Percentiles rank a stretch among this genome's conserved stretches.
Evolutionary conservation across 2,888 invertebrate genomes (phyloP).

Genomic region (Oeneis ivallda): DNA sequence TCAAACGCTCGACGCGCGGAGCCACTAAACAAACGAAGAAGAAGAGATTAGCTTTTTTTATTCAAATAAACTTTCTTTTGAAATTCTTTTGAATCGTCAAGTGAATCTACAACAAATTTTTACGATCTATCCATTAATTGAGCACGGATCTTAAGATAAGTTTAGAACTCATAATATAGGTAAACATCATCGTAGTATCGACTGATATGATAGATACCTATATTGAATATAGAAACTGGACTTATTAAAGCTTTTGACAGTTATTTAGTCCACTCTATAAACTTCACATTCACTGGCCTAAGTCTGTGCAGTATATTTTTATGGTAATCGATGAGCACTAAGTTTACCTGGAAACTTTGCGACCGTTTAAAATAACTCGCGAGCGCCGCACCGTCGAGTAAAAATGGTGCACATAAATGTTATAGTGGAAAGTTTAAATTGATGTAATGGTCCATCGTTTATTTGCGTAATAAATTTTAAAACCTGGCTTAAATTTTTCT

Average conservation of each 20-base stretch:
- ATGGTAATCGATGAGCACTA: slow-evolving; percentile 28
- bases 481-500: neutral
- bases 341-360: slow-evolving; percentile 13
- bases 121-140: too few relatives aligned
- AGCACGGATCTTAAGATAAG: too few relatives aligned
- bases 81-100: too few relatives aligned
- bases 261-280: neutral
- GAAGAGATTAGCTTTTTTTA: too few relatives aligned
- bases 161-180: too few relatives aligned
- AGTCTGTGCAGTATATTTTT: slow-evolving; percentile 25
- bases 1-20: too few relatives aligned
- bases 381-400: neutral
- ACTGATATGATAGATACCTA: too few relatives aligned
- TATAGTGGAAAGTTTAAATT: slow-evolving; percentile 15
- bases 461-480: neutral
- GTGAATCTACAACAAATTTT: too few relatives aligned
- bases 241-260: neutral
- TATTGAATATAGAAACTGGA: too few relatives aligned
- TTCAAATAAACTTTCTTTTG: too few relatives aligned
- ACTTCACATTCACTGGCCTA: neutral
- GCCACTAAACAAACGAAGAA: too few relatives aligned
- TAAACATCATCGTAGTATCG: too few relatives aligned
- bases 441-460: neutral
- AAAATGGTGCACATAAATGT: slow-evolving; percentile 13
- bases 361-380: slow-evolving; percentile 13